phyloP scores from a whole-genome alignment of 2,888 invertebrate species.

The Agelastica alni region DNA sequence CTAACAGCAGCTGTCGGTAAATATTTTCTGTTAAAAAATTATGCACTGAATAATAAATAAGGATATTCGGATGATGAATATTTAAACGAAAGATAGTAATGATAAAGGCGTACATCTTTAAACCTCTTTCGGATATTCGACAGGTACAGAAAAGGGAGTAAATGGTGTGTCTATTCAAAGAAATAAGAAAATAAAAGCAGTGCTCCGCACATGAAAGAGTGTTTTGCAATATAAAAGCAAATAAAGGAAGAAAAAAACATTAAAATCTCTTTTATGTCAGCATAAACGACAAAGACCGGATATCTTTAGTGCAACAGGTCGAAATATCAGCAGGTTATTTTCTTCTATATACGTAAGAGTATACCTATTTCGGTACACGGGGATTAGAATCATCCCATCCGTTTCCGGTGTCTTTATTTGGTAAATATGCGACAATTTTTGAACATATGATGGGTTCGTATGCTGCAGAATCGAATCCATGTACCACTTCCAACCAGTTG shows the following conservation, averaged over 20 bases:
- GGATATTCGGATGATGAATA: no score
- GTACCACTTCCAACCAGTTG: no score
- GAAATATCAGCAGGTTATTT: conserved; percentile 34
- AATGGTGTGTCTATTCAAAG: no score
- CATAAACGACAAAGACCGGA: conserved; percentile 31
- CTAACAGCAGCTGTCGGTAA: no score
- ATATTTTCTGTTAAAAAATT: neutral
- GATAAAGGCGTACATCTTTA: no score
- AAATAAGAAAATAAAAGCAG: no score
- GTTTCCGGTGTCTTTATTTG: conserved; percentile 38
- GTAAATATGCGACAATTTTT: conserved; percentile 7
- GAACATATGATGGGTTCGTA: neutral
- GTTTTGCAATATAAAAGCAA: conserved; percentile 36
- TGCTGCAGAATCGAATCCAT: no score
- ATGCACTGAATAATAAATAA: no score
- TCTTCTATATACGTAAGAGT: neutral
- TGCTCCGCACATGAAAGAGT: conserved; percentile 32
- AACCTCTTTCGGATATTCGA: no score
- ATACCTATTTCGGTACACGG: conserved; percentile 30
- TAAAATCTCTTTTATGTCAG: conserved; percentile 33
- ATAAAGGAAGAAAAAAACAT: conserved; percentile 33
- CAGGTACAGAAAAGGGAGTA: no score
- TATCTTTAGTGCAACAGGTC: conserved; percentile 42
- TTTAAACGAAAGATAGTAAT: neutral
- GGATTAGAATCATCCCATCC: conserved; percentile 42